Conservation (phyloP, 2,888 invertebrate species). For the Yponomeuta sedellus region DNA sequence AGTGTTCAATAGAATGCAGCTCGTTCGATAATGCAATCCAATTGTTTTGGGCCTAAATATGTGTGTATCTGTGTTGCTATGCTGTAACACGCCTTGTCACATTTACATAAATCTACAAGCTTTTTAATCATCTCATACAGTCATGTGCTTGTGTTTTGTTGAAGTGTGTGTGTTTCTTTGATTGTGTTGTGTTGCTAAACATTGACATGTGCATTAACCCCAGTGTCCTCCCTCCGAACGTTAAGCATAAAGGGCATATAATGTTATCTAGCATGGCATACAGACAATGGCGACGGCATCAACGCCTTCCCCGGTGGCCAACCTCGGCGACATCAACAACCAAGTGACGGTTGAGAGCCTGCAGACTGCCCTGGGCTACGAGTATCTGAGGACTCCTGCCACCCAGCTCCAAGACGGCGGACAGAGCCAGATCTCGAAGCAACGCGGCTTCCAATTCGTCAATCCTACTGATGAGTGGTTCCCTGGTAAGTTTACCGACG, state of each 20-base stretch:
- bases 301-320: constrained; percentile 87
- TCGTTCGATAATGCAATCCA: constrained; percentile 7
- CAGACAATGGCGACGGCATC: constrained; percentile 91
- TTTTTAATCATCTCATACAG: neutral
- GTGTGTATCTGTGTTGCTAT: constrained; percentile 19
- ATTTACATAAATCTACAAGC: neutral
- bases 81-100: constrained; percentile 11
- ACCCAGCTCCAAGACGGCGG: constrained; percentile 83
- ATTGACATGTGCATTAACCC: constrained; percentile 32
- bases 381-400: constrained; percentile 86
- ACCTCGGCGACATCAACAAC: constrained; percentile 85
- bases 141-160: neutral
- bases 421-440: constrained; percentile 81
- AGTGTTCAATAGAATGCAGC: constrained; percentile 9
- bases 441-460: constrained; percentile 89
- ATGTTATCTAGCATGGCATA: constrained; percentile 83
- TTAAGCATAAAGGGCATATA: constrained; percentile 44
- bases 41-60: neutral
- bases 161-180: constrained; percentile 18
- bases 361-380: constrained; percentile 87
- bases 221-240: constrained; percentile 34
- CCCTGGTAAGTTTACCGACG: constrained; percentile 75
- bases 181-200: neutral
- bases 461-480: constrained; percentile 94
- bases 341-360: constrained; percentile 83